Evolutionary conservation across 2,113 vertebrate species (phyloP), one percentile per base, ranked within the genome.

Genomic region (Elephas maximus): DNA sequence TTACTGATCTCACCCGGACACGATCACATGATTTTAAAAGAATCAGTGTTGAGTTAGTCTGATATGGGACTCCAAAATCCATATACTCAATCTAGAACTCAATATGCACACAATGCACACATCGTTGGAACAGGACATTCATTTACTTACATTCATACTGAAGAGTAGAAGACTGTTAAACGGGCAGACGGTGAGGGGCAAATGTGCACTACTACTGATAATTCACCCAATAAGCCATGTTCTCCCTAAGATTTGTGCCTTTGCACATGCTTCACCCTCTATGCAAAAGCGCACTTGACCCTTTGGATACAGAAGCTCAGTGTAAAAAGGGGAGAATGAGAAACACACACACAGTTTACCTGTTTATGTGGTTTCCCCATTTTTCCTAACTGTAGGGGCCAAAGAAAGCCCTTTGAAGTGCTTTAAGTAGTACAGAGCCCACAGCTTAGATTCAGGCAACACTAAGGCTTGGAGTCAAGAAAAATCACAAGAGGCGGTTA

Each of bases 11-110:
- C 30, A 65, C 9, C 26, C 33, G 88, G n/a, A 65, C 30, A 81
- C 17, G 89, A 33, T 88, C 85, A 81, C 44, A n/a, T 12, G 23
- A 28, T 96, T 95, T 94, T 30, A 18, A 90, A 93, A 63, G 51
- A 79, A 37, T 80, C 57, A 87, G 14, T 88, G 9, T 84, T 86
- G 30, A 74, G 60, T 78, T 21, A 74, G 67, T 79, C 30, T 82
- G 26, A 76, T 48, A 33, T 5, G 9, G 37, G 10, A 76, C 18
- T 18, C 63, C 65, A 60, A 85, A 90, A 78, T 4, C 17, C 30
- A 57, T 41, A 21, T 78, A 60, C 77, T 93, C 23, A 79, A 37
- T 21, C 45, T 91, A 77, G 83, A 76, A 28, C 14, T 89, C 73
- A 93, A 62, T 20, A 62, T 77, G 71, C n/a, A 44, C 51, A 18